Evolutionary conservation across 2,113 vertebrate genomes (phyloP).

Genomic region (Egretta garzetta): DNA sequence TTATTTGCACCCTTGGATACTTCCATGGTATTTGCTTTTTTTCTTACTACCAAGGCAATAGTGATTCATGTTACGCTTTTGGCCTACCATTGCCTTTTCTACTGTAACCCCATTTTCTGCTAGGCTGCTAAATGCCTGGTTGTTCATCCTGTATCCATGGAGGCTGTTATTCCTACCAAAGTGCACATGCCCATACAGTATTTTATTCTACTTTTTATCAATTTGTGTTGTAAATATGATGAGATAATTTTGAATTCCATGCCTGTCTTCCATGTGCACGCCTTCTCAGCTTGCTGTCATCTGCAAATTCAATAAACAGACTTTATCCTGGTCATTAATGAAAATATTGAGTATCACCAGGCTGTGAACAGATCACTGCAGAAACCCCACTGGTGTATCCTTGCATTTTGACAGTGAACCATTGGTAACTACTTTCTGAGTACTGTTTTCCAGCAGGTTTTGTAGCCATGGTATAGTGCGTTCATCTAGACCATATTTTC

Average conservation of each 20-base stretch:
- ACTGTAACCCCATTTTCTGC: not conserved
- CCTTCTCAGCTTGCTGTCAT: constrained; percentile 35
- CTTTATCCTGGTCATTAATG: constrained; percentile 52
- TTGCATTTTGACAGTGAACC: constrained; percentile 40
- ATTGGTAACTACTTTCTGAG: constrained; percentile 3
- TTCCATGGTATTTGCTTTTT: not conserved
- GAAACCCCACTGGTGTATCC: constrained; percentile 24
- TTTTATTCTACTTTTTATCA: not conserved
- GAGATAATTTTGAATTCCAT: not conserved
- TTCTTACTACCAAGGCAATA: not conserved
- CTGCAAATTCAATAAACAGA: constrained; percentile 48
- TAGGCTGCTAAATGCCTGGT: not conserved
- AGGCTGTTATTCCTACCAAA: not conserved
- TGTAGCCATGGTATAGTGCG: not conserved
- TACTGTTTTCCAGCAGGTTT: not conserved
- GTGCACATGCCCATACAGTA: not conserved
- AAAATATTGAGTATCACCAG: constrained; percentile 45
- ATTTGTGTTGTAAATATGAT: not conserved
- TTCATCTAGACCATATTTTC: not conserved
- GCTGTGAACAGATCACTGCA: not conserved
- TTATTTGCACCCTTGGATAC: not conserved
- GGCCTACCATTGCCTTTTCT: not conserved
- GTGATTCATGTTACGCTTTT: not conserved
- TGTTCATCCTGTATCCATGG: not conserved
- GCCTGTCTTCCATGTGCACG: not conserved